phyloP scores from a whole-genome alignment of 2,113 vertebrate species.

The Sapajus apella region DNA sequence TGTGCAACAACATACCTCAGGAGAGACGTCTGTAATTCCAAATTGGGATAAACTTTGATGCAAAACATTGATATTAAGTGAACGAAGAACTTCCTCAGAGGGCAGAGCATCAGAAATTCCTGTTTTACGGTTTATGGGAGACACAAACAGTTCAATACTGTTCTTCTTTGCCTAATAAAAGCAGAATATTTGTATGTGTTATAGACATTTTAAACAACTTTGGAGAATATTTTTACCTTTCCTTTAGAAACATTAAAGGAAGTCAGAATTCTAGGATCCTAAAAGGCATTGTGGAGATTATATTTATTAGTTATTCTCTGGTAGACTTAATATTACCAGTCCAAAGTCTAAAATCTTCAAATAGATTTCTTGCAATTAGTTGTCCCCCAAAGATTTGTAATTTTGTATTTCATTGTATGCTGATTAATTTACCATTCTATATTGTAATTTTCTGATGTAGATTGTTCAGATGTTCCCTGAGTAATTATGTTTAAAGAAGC shows the following conservation, averaged over 20 bases:
- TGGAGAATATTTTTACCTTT: neutral
- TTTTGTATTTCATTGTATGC: neutral
- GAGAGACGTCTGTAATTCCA: constrained; percentile 92
- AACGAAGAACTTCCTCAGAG: constrained; percentile 93
- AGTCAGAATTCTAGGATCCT: neutral
- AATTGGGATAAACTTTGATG: constrained; percentile 92
- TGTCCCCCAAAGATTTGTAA: neutral
- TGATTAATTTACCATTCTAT: neutral
- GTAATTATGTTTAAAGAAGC: neutral
- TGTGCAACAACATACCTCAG: constrained; percentile 87
- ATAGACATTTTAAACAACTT: neutral
- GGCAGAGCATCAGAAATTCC: constrained; percentile 87
- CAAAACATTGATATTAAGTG: constrained; percentile 92
- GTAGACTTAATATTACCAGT: neutral
- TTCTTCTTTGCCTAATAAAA: constrained; percentile 91
- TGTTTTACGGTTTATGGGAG: constrained; percentile 86
- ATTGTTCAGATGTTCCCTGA: neutral
- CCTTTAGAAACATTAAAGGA: neutral
- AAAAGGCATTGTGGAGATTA: neutral
- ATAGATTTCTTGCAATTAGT: neutral
- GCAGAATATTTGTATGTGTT: neutral
- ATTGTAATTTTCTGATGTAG: neutral
- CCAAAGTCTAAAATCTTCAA: neutral
- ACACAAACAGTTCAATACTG: constrained; percentile 95
- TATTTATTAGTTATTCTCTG: neutral